Evolutionary conservation across 2,113 vertebrate genomes (phyloP), one percentile per base, ranked within the genome.

Genomic region (Struthio camelus): DNA sequence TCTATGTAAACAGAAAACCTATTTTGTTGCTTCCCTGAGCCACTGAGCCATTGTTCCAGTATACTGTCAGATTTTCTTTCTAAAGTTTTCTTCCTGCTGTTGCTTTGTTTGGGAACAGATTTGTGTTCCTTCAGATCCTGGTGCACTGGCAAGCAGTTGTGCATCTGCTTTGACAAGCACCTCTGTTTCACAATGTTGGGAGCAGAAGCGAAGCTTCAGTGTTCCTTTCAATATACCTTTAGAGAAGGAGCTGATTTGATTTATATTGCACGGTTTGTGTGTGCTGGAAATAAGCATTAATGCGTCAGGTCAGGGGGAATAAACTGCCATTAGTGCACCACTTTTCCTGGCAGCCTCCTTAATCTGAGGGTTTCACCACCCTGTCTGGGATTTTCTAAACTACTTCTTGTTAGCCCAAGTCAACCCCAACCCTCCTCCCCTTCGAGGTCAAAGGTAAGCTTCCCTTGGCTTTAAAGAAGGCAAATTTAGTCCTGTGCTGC

Each of bases 341-440:
- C 78, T 82, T 86, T 62, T 91, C 72, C 82, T 94, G 91, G 69
- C 96, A 94, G 65, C 73, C 44, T 61, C 56, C 80, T 81, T 95
- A 95, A 94, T 96, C 86, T 94, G 93, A 61, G 14, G 69, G 48
- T 93, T 97, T 96, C 89, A 96, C 61, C 94, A 90, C 65, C 79
- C 94, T 84, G 84, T 66, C 70, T 91, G 73, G 72, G 77, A 89
- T 90, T 93, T 94, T 80, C 69, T 71, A 46, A 94, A 81, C 46
- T 64, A 32, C 66, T 92, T n/a, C 3, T 50, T 24, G 13, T 69
- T 92, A 94, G 88, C 72, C 14, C 51, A 75, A 78, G 32, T 89
- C 66, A 71, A 36, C 70, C 42, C 59, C 56, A 89, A 24, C 64
- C 30, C 42, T 71, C 38, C 50, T 80, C 30, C 54, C n/a, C 1